Evolutionary conservation across 2,797 vertebrate species (phyloP), one percentile per base, ranked within the genome.

Genomic region (Hydrocynus forskahlii): DNA sequence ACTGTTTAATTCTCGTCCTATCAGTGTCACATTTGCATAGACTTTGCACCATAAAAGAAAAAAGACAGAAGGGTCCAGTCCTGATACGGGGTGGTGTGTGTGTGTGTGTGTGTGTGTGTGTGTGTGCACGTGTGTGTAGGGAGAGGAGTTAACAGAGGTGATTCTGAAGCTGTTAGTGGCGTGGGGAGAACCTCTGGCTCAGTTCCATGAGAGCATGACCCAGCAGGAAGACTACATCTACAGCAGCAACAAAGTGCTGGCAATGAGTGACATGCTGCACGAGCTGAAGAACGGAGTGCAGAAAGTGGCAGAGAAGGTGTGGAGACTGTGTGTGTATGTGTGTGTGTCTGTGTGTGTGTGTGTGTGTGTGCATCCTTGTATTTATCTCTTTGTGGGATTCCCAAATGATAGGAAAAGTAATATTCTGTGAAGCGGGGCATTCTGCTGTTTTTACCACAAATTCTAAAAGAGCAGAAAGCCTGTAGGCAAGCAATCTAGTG

Each of bases 211-310:
- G 86, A 92, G 85, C 79, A 90, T 93, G 82, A 87, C 89, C 5
- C 92, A 90, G 60, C 88, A 91, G 13, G 88, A 89, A 3, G 86
- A 29, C 14, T 29, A 92, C 74, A 89, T 88, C 59, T 90, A 91
- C 84, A 95, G 92, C 88, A 90, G 93, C 81, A 92, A 89, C 68
- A 95, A 93, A 89, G 94, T 93, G n/a, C 92, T 92, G 38, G 89
- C 94, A 84, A 94, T 95, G 89, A 95, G 93, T 25, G 89, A 91
- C 72, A 94, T 95, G 94, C 91, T 95, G 63, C 94, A 93, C 0
- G 92, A 95, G 75, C 48, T 55, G 16, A 73, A 17, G 29, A 38
- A 9, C n/a, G 38, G 21, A 12, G n/a, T 76, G 25, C 62, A 64
- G 25, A 43, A 21, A 45, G 40, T 76, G 40, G 29, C 29, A 16